phyloP scores from a whole-genome alignment of 2,797 vertebrate species.

The Todus mexicanus region DNA sequence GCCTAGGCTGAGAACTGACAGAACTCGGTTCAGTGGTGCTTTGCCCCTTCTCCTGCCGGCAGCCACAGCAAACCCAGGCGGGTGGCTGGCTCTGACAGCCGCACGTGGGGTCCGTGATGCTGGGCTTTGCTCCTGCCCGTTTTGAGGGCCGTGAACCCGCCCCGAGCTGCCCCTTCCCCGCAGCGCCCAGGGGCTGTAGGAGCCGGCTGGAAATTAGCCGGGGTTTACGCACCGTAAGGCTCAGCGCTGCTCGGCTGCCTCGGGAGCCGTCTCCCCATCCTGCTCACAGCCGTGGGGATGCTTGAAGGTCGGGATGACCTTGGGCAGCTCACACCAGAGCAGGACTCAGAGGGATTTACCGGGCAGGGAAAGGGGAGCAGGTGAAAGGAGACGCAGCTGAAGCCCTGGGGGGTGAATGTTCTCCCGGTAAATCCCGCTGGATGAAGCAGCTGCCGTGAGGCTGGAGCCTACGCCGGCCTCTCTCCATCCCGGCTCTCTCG shows the following conservation, averaged over 20 bases:
- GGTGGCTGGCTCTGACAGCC: accelerated
- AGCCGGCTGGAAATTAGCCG: neutral
- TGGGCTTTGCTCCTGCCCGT: neutral
- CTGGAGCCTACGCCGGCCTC: neutral
- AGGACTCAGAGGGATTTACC: neutral
- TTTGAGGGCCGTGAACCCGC: neutral
- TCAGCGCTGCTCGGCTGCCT: neutral
- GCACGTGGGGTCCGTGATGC: accelerated
- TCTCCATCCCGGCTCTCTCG: neutral
- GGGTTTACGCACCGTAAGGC: neutral
- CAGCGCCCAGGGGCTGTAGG: accelerated
- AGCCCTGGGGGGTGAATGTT: neutral
- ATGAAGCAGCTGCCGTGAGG: neutral
- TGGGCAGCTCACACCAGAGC: neutral
- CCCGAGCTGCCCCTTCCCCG: neutral
- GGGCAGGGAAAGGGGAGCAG: neutral
- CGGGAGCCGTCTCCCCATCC: neutral
- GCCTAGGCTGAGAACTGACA: neutral
- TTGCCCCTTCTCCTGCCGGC: neutral
- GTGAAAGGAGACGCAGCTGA: accelerated
- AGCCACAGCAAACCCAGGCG: neutral
- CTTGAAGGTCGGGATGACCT: neutral
- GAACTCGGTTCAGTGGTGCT: neutral
- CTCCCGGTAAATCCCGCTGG: accelerated
- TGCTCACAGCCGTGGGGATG: accelerated